These are phyloP conservation scores for Gopherus flavomarginatus DNA, from an alignment of 2,113 vertebrate genomes.

Conservation along the genomic window DNA sequence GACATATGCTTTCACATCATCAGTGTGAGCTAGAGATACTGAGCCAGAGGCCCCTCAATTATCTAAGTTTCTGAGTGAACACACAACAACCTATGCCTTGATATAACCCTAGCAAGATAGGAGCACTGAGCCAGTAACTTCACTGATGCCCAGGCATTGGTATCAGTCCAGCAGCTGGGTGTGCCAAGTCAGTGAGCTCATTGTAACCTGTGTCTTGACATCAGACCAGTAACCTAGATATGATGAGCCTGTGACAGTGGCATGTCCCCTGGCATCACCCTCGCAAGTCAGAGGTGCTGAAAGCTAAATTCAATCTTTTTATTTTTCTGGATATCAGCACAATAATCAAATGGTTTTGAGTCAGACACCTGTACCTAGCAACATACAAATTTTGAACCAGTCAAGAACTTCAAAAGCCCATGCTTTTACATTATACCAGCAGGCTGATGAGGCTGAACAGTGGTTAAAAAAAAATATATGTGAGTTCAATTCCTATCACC, in stretches of 20 bases:
- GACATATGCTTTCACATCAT: background rate
- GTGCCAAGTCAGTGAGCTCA: background rate
- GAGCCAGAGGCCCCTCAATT: background rate
- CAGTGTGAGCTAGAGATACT: background rate
- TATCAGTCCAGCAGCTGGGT: rapidly evolving
- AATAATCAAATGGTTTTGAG: background rate
- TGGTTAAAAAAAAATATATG: background rate
- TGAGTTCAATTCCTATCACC: background rate
- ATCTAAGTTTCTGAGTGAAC: background rate
- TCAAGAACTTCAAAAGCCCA: too few species aligned
- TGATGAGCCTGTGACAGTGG: rapidly evolving
- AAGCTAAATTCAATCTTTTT: background rate
- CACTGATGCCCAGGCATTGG: background rate
- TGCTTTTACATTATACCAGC: too few species aligned
- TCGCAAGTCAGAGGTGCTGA: background rate
- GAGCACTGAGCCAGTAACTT: too few species aligned
- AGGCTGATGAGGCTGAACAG: too few species aligned
- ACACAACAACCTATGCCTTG: background rate
- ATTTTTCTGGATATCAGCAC: too few species aligned
- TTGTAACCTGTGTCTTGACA: too few species aligned
- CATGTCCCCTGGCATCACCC: too few species aligned
- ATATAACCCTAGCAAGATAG: too few species aligned
- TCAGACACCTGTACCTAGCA: background rate
- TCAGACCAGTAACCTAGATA: background rate
- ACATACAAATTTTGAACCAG: background rate